phyloP scores from a whole-genome alignment of 2,113 vertebrate genomes.

The Nerophis ophidion region DNA sequence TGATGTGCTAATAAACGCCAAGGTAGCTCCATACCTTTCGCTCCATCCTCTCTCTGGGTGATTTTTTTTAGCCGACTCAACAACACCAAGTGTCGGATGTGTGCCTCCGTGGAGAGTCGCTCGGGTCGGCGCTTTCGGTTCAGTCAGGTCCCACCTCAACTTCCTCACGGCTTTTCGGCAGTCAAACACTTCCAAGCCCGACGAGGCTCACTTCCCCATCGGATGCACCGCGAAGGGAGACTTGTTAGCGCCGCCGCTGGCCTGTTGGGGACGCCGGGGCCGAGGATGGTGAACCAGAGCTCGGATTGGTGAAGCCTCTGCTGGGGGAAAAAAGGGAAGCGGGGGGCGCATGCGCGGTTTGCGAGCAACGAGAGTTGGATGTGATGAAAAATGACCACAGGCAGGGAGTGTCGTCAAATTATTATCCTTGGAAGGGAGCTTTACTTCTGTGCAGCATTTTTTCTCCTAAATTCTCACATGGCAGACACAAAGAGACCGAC shows the following conservation, averaged over 20 bases:
- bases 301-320: slow-evolving; percentile 66
- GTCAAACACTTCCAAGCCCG: not conserved
- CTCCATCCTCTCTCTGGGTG: slow-evolving; percentile 66
- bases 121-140: slow-evolving; percentile 38
- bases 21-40: slow-evolving; percentile 73
- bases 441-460: not conserved
- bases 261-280: slow-evolving; percentile 62
- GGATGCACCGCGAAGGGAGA: slow-evolving; percentile 39
- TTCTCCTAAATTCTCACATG: not conserved
- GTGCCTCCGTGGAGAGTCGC: slow-evolving; percentile 41
- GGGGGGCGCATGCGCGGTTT: slow-evolving; percentile 70
- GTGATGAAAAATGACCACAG: slow-evolving; percentile 53
- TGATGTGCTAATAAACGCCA: slow-evolving; percentile 33
- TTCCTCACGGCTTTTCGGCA: slow-evolving; percentile 53
- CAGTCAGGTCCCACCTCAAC: slow-evolving; percentile 55
- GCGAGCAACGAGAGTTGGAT: slow-evolving; percentile 50
- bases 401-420: slow-evolving; percentile 75
- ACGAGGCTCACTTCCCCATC: slow-evolving; percentile 62
- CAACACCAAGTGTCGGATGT: slow-evolving; percentile 50
- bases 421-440: slow-evolving; percentile 21
- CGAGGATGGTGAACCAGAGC: slow-evolving; percentile 59
- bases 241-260: slow-evolving; percentile 56
- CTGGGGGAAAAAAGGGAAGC: slow-evolving; percentile 40
- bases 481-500: slow-evolving; percentile 9
- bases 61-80: slow-evolving; percentile 41